A percentile compares a stretch with the other conserved stretches of the same genome.
These are phyloP conservation scores for Samia ricini DNA, from an alignment of 1,140 invertebrate genomes.

Conservation along the genomic window DNA sequence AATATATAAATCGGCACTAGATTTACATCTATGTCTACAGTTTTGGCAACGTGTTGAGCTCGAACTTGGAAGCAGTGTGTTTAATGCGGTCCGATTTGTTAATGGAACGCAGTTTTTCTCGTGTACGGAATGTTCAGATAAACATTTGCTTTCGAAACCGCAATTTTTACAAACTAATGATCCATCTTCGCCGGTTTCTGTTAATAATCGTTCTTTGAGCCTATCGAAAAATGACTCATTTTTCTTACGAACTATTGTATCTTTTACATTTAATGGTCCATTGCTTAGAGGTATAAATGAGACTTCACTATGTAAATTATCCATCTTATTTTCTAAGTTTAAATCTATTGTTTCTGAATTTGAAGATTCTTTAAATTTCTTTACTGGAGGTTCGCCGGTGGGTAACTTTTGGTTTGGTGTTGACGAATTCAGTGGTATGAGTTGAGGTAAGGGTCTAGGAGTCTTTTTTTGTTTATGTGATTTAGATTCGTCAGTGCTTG, in stretches of 20 bases:
- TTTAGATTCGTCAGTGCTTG: conserved; percentile 40
- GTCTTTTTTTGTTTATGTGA: conserved; percentile 73
- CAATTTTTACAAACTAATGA: conserved; percentile 85
- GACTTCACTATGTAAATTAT: background rate
- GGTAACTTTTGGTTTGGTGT: conserved; percentile 59
- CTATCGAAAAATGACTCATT: conserved; percentile 90
- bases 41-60: conserved; percentile 90
- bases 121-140: conserved; percentile 88
- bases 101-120: conserved; percentile 81
- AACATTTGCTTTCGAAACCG: conserved; percentile 88
- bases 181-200: conserved; percentile 73
- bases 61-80: conserved; percentile 64
- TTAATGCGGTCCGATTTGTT: conserved; percentile 47
- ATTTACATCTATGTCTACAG: conserved; percentile 91
- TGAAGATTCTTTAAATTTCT: conserved; percentile 57
- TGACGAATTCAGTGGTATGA: conserved; percentile 81
- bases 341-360: conserved; percentile 27
- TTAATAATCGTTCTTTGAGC: conserved; percentile 85
- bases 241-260: conserved; percentile 77
- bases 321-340: background rate
- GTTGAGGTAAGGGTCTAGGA: conserved; percentile 82
- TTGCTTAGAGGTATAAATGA: background rate
- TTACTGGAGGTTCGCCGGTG: conserved; percentile 55
- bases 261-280: conserved; percentile 30
- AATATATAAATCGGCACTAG: conserved; percentile 84